A percentile compares a stretch with the other conserved stretches of the same genome.
These are phyloP conservation scores for Tragelaphus eurycerus DNA, from an alignment of 2,797 vertebrate species.

Conservation along the genomic window DNA sequence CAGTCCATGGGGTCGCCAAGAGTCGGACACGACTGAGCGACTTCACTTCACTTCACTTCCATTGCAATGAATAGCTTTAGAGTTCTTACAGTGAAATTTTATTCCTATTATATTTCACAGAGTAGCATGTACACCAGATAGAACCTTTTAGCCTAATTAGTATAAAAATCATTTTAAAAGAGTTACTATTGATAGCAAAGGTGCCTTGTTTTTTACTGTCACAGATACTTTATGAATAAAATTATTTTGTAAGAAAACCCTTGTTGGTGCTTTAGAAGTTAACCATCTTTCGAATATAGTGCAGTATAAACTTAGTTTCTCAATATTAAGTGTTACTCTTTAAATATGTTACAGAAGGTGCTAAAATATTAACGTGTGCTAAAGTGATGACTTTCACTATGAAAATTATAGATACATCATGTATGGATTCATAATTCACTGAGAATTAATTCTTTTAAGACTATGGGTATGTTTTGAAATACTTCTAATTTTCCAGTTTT, in stretches of 20 bases:
- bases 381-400: background rate
- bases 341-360: background rate
- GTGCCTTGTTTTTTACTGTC: background rate
- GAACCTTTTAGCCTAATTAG: background rate
- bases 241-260: background rate
- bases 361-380: background rate
- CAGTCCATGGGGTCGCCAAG: too few relatives aligned
- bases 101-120: background rate
- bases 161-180: background rate
- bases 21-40: too few relatives aligned
- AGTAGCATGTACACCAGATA: background rate
- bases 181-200: background rate
- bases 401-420: background rate
- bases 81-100: background rate
- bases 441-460: slow-evolving; percentile 12
- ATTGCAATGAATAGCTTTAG: background rate
- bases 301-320: background rate
- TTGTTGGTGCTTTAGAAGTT: background rate
- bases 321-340: background rate
- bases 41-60: background rate
- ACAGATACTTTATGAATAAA: background rate
- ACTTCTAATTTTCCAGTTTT: background rate
- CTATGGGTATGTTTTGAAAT: background rate
- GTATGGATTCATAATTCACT: background rate
- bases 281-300: background rate